Conservation (phyloP, 1,140 invertebrate genomes). For the Neodiprion virginianus region DNA sequence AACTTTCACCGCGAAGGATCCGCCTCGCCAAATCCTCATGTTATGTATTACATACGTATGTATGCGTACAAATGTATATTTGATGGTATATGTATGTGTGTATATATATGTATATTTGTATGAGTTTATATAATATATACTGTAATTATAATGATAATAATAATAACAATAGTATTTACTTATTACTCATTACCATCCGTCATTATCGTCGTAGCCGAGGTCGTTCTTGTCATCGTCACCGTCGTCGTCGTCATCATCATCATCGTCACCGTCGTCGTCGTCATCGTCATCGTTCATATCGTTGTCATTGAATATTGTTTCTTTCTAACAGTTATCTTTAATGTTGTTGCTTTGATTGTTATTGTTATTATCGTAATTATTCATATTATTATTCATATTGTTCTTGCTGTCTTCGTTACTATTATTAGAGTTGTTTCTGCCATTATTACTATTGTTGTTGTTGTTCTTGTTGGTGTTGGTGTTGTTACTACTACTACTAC, state of each 20-base stretch:
- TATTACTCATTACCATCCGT: no score
- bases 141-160: neutral
- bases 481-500: conserved; percentile 24
- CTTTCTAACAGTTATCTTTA: conserved; percentile 22
- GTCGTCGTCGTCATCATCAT: no score
- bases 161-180: no score
- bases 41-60: neutral
- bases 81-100: conserved; percentile 10
- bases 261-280: conserved; percentile 18
- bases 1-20: no score
- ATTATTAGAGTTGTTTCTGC: conserved; percentile 32
- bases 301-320: conserved; percentile 36
- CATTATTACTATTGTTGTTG: conserved; percentile 32
- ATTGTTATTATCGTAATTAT: conserved; percentile 25
- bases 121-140: neutral
- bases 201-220: no score
- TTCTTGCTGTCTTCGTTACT: neutral
- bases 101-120: conserved; percentile 23
- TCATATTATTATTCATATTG: neutral
- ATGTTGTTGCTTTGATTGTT: conserved; percentile 24
- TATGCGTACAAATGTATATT: neutral
- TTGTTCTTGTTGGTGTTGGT: conserved; percentile 17
- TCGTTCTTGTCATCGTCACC: no score
- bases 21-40: no score
- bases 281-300: conserved; percentile 36